These are phyloP conservation scores for Dolichomitus sp. DNA, from an alignment of 2,888 invertebrate genomes.

Conservation along the genomic window DNA sequence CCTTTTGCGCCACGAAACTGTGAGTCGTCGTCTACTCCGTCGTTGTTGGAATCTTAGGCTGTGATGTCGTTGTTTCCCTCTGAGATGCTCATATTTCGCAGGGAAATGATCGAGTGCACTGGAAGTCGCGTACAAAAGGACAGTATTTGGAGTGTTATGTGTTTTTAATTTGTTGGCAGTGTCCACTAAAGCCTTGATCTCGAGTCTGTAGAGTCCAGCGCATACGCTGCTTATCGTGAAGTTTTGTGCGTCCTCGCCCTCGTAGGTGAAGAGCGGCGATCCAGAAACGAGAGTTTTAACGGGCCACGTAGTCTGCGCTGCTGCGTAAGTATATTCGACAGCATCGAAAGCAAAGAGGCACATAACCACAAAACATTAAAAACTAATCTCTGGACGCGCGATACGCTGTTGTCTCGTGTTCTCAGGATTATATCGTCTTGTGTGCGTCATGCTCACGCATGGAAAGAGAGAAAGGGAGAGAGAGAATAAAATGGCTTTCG, in stretches of 20 bases:
- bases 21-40: constrained; percentile 82
- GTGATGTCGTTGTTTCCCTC: constrained; percentile 77
- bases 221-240: constrained; percentile 82
- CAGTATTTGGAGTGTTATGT: constrained; percentile 78
- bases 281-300: constrained; percentile 83
- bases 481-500: constrained; percentile 2
- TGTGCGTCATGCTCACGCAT: not conserved
- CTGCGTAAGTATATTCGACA: constrained; percentile 7
- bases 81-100: constrained; percentile 68
- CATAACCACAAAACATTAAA: constrained; percentile 25
- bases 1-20: constrained; percentile 85
- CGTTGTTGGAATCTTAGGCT: constrained; percentile 82
- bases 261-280: constrained; percentile 82
- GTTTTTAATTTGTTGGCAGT: constrained; percentile 24
- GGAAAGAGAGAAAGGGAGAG: not conserved
- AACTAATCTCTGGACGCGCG: constrained; percentile 24
- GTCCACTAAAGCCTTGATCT: constrained; percentile 79
- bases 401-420: constrained; percentile 12
- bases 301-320: constrained; percentile 80
- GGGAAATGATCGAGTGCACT: constrained; percentile 79
- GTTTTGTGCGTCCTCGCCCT: constrained; percentile 83
- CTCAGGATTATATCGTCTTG: constrained; percentile 33
- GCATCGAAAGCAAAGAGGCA: constrained; percentile 3
- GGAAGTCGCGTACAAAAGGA: constrained; percentile 83
- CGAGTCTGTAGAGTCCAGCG: constrained; percentile 84